Evolutionary conservation across 2,113 vertebrate genomes (phyloP), one percentile per base, ranked within the genome.

Genomic region (Dipodomys spectabilis): DNA sequence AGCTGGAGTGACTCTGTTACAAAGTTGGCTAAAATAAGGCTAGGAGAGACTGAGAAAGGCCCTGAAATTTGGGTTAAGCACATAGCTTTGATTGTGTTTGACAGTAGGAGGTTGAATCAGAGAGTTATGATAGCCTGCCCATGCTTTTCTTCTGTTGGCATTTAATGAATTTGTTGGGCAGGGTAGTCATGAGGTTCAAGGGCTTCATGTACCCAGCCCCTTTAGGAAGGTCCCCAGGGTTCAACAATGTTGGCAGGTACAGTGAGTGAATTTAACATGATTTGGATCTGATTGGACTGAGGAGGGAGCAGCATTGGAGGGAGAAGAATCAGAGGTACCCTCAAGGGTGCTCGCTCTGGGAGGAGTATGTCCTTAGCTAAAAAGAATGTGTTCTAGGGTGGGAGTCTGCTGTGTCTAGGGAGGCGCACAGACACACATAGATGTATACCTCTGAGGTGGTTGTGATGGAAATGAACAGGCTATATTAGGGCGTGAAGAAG

Each of bases 1-100:
- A 39, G 19, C 79, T 68, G 7, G 6, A 35, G 57, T 64, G 15
- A 1, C 0, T 0, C 0, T 0, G 0, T 19, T 4, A 25, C 16
- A 1, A 0, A 49, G 73, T 39, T 13, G 20, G 20, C 28, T 2
- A 15, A 12, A 19, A n/a, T 69, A 18, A 2, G 32, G 16, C 78
- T 39, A 9, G 39, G 4, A 32, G 2, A 60, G 73, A 35, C 1
- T 1, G 49, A 49, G 72, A 32, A n/a, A n/a, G 57, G 28, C 69
- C 53, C 62, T 20, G 49, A 8, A 15, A 4, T 2, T 12, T 7
- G 49, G 4, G 65, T 49, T n/a, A 0, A 18, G 18, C 5, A 6
- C 30, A 19, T 3, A 11, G 30, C 45, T 65, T 53, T 27, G 62
- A 16, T 49, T 78, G 35, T 64, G 8, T 9, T 91, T 53, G 25